Percentiles rank a stretch among this genome's conserved stretches.
Evolutionary conservation across 1,140 invertebrate genomes (phyloP).

Genomic region (Papilio dardanus): DNA sequence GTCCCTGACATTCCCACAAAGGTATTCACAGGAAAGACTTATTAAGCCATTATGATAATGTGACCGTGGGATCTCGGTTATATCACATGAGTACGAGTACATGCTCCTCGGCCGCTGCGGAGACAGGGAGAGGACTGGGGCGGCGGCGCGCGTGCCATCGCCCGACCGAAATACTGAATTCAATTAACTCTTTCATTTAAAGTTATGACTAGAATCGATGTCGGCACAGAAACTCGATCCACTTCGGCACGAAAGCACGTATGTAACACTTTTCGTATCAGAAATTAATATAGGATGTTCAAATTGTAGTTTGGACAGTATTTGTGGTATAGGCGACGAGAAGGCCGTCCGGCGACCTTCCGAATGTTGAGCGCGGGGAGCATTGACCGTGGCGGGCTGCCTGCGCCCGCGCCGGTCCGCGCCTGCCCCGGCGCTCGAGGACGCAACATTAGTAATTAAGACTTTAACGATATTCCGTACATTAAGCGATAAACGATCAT

Average conservation of each 20-base stretch:
- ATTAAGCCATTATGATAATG: slow-evolving; percentile 75
- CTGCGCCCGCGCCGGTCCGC: too few species aligned
- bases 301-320: slow-evolving; percentile 48
- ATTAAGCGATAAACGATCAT: slow-evolving; percentile 28
- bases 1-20: slow-evolving; percentile 72
- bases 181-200: slow-evolving; percentile 69
- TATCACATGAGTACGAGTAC: slow-evolving; percentile 45
- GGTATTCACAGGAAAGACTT: slow-evolving; percentile 70
- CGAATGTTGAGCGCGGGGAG: slow-evolving; percentile 62
- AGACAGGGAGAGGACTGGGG: slow-evolving; percentile 46
- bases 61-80: slow-evolving; percentile 62
- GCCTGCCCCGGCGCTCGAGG: slow-evolving; percentile 36
- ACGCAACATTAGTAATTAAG: slow-evolving; percentile 30
- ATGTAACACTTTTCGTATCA: slow-evolving; percentile 71
- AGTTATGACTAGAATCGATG: slow-evolving; percentile 64
- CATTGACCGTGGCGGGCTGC: slow-evolving; percentile 64
- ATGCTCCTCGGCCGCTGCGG: not conserved
- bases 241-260: slow-evolving; percentile 75
- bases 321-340: slow-evolving; percentile 67
- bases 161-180: slow-evolving; percentile 47
- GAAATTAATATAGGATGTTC: slow-evolving; percentile 71
- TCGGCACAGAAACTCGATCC: slow-evolving; percentile 76
- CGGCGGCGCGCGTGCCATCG: slow-evolving; percentile 29
- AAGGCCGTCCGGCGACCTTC: slow-evolving; percentile 79
- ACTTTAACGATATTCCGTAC: slow-evolving; percentile 25